Conservation (phyloP, 2,113 vertebrate species). For the Stigmatopora nigra region DNA sequence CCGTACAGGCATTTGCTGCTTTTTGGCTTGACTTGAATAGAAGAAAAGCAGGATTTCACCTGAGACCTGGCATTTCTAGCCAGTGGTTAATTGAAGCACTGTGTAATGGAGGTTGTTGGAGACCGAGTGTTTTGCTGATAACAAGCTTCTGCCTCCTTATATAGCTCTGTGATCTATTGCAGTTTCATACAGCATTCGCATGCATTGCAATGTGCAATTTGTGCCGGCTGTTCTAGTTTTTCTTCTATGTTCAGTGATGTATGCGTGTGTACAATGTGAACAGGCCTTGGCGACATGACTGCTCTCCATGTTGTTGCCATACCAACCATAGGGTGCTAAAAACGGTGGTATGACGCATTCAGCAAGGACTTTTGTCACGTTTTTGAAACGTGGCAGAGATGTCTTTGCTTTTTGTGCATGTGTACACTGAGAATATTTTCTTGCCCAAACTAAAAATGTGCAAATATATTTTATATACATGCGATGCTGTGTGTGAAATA, state of each 20-base stretch:
- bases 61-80: not conserved
- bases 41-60: not conserved
- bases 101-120: not conserved
- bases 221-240: slow-evolving; percentile 6
- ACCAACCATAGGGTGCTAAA: slow-evolving; percentile 25
- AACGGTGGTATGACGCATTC: slow-evolving; percentile 32
- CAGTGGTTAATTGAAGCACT: not conserved
- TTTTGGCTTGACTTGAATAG: not conserved
- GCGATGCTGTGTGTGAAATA: no score
- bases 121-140: not conserved
- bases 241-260: slow-evolving; percentile 14
- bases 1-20: not conserved
- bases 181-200: not conserved
- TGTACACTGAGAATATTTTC: no score
- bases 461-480: no score
- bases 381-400: not conserved
- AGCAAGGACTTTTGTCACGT: slow-evolving; percentile 5
- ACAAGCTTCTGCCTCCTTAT: not conserved
- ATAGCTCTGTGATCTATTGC: not conserved
- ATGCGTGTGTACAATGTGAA: slow-evolving; percentile 17
- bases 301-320: slow-evolving; percentile 14
- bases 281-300: slow-evolving; percentile 7
- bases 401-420: slow-evolving; percentile 9
- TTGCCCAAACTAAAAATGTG: no score
- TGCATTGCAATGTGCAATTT: slow-evolving; percentile 5